Base-by-base conservation (phyloP, 2,888 invertebrate genomes). In the Drosophila mayaguana region DNA sequence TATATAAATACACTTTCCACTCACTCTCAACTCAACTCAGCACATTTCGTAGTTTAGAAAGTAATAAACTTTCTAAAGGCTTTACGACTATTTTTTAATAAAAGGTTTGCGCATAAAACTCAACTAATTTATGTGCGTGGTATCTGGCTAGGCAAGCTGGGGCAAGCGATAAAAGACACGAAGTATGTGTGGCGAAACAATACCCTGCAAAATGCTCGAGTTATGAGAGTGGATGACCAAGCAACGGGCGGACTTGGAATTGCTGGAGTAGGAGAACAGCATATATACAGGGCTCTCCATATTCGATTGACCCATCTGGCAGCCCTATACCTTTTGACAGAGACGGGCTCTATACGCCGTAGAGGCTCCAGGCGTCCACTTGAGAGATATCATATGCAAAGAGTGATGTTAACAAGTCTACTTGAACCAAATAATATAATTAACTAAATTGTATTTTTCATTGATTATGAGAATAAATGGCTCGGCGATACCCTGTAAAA, bases 1-100 rank as follows among this genome's bases (percentile, higher is more conserved):
- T 48, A 60, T 57, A 57, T 54, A 28, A 63, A 65, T 65, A 61
- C 46, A 9, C 64, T 36, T 28, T 9, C 6, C 14, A 14, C 50
- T 34, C 50, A 12, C 18, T 14, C 50, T 14, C 50, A 14, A 20
- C 8, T 14, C 2, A 32, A 48, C 28, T n/a, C 25, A 8, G 48
- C 11, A 7, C 25, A 46, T 46, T 22, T 25, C 16, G 12, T 46
- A 32, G 34, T 50, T 50, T 32, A 14, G 20, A 50, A 50, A 34
- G 50, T 34, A 50, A 50, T 50, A 50, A 50, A 50, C 50, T 32
- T 2, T 18, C 32, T 3, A 34, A 34, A 8, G 32, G 50, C 50
- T 50, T 34, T 50, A 50, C 50, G 50, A 34, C 20, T 50, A 50
- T 50, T 50, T 34, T 20, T 34, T 32, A 50, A 32, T 8, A 34